Evolutionary conservation across 2,113 vertebrate genomes (phyloP), one percentile per base, ranked within the genome.

Genomic region (Dromiciops gliroides): DNA sequence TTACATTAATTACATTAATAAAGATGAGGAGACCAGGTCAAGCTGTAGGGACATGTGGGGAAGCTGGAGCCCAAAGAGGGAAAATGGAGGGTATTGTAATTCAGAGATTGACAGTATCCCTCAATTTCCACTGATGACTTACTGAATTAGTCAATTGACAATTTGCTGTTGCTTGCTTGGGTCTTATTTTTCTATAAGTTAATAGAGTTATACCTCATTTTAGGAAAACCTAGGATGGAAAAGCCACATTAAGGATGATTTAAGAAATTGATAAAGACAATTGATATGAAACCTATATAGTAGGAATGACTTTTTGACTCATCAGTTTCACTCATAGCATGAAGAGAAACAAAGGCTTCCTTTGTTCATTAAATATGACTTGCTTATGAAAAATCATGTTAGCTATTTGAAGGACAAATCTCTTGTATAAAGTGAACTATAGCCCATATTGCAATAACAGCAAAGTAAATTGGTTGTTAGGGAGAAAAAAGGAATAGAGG

Each of bases 121-220:
- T 0, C 31, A 83, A 3, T 92, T 95, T 97, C 95, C 51, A 95
- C 24, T 56, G 90, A 94, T 96, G 96, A 95, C 50, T 96, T 92
- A 91, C 91, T 95, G 92, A 97, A 92, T 97, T 97, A 97, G 96
- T 97, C 95, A 97, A 60, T 93, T 93, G 26, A 44, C 37, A 44
- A 89, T 91, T 92, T 96, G 94, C 89, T 94, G 26, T 96, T 93
- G 89, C 95, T 96, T 92, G 37, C 93, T 92, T 48, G 88, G 75
- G 96, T 93, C 91, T 52, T 89, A 95, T 93, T 93, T 89, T 60
- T 92, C 93, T 94, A 93, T 91, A 92, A 93, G 90, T 92, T 97
- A 95, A 92, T 95, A 90, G 50, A 93, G 48, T 10, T 25, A 22
- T 67, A 75, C 51, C 67, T 96, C 92, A 95, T 92, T 95, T 96